phyloP scores from a whole-genome alignment of 2,888 invertebrate genomes.

The Leuctra nigra region DNA sequence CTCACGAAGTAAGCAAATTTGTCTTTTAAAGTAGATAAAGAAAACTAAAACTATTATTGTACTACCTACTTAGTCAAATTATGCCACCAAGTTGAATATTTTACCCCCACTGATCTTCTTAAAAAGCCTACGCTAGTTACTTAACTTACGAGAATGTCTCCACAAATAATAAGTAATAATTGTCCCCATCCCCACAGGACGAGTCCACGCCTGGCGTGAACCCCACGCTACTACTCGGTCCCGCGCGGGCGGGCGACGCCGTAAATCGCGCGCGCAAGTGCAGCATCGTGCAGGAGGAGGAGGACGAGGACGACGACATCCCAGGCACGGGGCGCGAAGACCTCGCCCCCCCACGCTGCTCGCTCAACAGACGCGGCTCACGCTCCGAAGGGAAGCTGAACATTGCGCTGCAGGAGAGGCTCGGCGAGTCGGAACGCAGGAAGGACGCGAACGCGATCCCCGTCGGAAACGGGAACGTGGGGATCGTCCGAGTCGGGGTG shows the following conservation, averaged over 20 bases:
- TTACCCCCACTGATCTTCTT: too few relatives aligned
- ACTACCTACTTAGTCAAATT: too few relatives aligned
- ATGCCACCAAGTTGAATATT: too few relatives aligned
- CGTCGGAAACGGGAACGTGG: not conserved
- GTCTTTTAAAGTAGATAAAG: too few relatives aligned
- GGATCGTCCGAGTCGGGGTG: not conserved
- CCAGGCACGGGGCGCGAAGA: constrained; percentile 49
- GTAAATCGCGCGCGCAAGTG: constrained; percentile 69
- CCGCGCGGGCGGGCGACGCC: constrained; percentile 59
- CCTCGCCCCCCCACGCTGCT: constrained; percentile 42
- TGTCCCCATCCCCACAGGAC: too few relatives aligned
- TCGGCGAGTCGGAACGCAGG: constrained; percentile 45
- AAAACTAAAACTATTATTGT: too few relatives aligned
- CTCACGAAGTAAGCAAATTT: too few relatives aligned
- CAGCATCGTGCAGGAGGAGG: constrained; percentile 88
- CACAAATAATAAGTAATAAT: too few relatives aligned
- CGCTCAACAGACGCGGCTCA: constrained; percentile 61
- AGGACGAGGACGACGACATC: constrained; percentile 74
- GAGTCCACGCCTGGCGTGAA: constrained; percentile 30
- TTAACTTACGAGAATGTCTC: too few relatives aligned
- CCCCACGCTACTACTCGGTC: constrained; percentile 47
- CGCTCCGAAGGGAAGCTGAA: constrained; percentile 75
- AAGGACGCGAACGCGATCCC: constrained; percentile 42
- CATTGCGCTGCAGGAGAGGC: constrained; percentile 55
- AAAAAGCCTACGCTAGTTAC: too few relatives aligned